These are phyloP conservation scores for Hydropsyche betteni DNA, from an alignment of 2,888 invertebrate genomes.

Conservation along the genomic window DNA sequence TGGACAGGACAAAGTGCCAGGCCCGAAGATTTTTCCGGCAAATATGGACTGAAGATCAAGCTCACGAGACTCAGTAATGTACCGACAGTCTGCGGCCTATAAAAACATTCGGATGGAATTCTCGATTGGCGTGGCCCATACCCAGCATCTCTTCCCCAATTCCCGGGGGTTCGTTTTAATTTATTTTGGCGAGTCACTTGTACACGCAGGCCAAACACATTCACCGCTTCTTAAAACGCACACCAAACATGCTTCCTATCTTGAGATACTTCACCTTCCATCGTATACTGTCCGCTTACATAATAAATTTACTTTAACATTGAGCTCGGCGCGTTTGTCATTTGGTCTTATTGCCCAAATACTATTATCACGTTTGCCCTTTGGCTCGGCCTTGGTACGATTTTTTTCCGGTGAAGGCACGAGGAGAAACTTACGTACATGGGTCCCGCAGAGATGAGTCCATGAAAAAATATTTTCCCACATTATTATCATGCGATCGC, in stretches of 20 bases:
- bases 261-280: neutral
- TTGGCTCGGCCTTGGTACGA: neutral
- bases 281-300: neutral
- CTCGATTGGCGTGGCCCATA: neutral
- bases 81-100: constrained; percentile 38
- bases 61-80: constrained; percentile 6
- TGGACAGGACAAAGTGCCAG: constrained; percentile 37
- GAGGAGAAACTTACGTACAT: no score
- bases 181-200: constrained; percentile 45
- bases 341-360: constrained; percentile 31
- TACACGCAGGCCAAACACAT: constrained; percentile 42
- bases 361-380: constrained; percentile 17
- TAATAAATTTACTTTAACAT: constrained; percentile 37
- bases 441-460: no score
- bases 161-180: constrained; percentile 42
- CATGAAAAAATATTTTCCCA: no score
- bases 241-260: constrained; percentile 44
- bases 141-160: neutral
- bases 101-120: constrained; percentile 40
- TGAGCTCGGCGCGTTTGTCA: constrained; percentile 27
- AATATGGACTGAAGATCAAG: constrained; percentile 22
- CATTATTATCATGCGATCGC: no score
- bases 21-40: constrained; percentile 43
- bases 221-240: constrained; percentile 39
- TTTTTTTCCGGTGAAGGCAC: no score